Base-by-base conservation (phyloP, 2,888 invertebrate genomes). In the Cryptophagus acutangulus region DNA sequence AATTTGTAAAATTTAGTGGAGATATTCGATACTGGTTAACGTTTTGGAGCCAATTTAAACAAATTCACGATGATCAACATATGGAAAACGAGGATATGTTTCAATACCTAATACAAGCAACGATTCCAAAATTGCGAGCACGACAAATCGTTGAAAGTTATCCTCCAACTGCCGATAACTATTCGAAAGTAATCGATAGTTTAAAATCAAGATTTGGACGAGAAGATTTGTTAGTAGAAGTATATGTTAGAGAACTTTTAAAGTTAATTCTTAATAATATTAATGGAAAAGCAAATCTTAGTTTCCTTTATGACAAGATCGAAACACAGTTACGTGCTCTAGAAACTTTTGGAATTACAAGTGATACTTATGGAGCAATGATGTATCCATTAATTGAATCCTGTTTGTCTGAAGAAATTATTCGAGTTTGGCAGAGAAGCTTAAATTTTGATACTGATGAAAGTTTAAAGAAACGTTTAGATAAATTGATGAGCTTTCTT, bases 301-400 rank as follows among this genome's bases (percentile, higher is more conserved):
- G 25, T 25, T 24, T n/a, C 28, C 24, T 38, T 5, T 39, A 28
- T 38, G 35, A 36, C 26, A 43, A 39, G 14, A 17, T 43, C 1
- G 39, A 39, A 38, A 10, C 29, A 8, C 25, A 38, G 12, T 26
- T 41, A 1, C 17, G 37, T 20, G 37, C 34, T 28, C 16, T 41
- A 14, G 41, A 38, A 26, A 33, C 38, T 5, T 17, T 41, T 25
- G 26, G 15, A 2, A 30, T 33, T 12, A 39, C 39, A 10, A 28
- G 33, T 13, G 39, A 36, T 5, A 39, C 30, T 17, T 43, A 40
- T 36, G 38, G 39, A 12, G 35, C 35, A 25, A 39, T 33, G 39
- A 17, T 43, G 13, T 39, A 30, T 33, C 28, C 37, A 8, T n/a
- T 35, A n/a, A 24, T 40, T 12, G 34, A 41, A 28, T 42, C 30